Evolutionary conservation across 2,113 vertebrate species (phyloP), one percentile per base, ranked within the genome.

Genomic region (Prunella fulvescens): DNA sequence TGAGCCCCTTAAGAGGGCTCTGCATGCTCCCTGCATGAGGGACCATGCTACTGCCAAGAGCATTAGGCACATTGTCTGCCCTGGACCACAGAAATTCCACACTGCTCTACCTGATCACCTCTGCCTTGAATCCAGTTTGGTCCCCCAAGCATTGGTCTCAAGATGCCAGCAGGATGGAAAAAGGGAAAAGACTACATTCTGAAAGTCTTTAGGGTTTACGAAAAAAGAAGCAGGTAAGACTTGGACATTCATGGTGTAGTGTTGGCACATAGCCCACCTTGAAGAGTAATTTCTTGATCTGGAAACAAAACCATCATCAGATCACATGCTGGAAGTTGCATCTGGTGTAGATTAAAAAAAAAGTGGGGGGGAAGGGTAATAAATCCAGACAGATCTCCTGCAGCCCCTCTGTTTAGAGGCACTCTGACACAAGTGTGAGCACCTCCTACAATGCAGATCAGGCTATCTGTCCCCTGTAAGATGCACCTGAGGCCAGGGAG

Each of bases 61-160:
- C 45, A 65, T 13, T 0, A 0, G 14, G 3, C 20, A 69, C 8
- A 18, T 4, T 22, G 22, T 48, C 29, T 58, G 44, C 44, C 72
- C 10, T 7, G 13, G 16, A 17, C 24, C 15, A 50, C 1, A 3
- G 25, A 33, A 87, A 74, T 47, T 25, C 7, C 23, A 56, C 22
- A 14, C 3, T 56, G 28, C 40, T 69, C 25, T 42, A 51, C 17
- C 4, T 62, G 22, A 82, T 26, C 28, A 31, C 15, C n/a, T 67
- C 9, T 56, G 3, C 31, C 53, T 31, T 11, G 9, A 69, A 31
- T 39, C 19, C 7, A 24, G 1, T 5, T 48, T 33, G 14, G 12
- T 1, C 1, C 9, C 11, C 5, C 25, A 69, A 61, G 31, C 37
- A 77, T 0, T 44, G 24, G 20, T 29, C 20, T 69, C 26, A 28